Conservation (phyloP, 2,888 invertebrate genomes). For the Philonicus albiceps region DNA sequence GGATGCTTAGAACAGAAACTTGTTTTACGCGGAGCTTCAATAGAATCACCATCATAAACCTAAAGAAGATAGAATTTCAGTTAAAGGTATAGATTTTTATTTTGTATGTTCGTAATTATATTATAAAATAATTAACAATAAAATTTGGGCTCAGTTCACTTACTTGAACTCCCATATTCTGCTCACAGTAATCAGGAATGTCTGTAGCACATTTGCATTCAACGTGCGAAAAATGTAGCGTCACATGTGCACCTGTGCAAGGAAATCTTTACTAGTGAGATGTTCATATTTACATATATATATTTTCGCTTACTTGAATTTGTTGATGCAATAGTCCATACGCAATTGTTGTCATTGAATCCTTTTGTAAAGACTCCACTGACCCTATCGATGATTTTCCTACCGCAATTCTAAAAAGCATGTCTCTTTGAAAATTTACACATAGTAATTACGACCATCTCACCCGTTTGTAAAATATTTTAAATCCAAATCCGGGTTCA, state of each 20-base stretch:
- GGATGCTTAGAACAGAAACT: conserved; percentile 69
- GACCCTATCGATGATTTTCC: neutral
- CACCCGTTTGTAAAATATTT: conserved; percentile 4
- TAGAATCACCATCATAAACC: conserved; percentile 73
- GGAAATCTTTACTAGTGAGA: neutral
- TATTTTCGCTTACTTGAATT: conserved; percentile 46
- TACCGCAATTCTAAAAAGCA: conserved; percentile 33
- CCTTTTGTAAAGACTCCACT: neutral
- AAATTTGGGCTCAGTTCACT: too few species aligned
- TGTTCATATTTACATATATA: neutral
- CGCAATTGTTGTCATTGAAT: conserved; percentile 52
- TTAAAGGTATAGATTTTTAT: neutral
- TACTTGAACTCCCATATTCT: neutral
- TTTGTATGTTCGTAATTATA: too few species aligned
- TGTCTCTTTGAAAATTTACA: neutral
- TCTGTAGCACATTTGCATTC: conserved; percentile 48
- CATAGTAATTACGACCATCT: neutral
- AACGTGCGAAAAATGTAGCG: neutral
- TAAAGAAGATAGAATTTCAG: conserved; percentile 53
- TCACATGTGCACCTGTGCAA: neutral
- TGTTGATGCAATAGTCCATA: conserved; percentile 51
- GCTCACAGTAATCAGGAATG: neutral
- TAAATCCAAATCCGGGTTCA: conserved; percentile 56
- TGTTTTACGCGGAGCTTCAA: conserved; percentile 68
- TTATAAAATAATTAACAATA: too few species aligned